Conservation (phyloP, 2,888 invertebrate species). For the Troilus luridus region DNA sequence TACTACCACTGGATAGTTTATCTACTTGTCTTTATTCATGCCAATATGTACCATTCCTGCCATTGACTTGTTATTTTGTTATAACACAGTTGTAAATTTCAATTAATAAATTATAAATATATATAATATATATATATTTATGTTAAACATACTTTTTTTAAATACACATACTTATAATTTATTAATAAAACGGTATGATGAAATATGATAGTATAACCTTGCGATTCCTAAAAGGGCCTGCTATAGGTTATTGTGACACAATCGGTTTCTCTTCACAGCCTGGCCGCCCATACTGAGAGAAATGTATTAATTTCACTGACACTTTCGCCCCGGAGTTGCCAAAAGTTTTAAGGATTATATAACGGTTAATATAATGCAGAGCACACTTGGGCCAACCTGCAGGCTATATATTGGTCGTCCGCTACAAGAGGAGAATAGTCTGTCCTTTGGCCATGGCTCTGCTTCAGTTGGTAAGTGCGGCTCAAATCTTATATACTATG, state of each 20-base stretch:
- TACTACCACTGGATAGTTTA: too few species aligned
- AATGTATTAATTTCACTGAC: conserved; percentile 6
- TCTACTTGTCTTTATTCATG: too few species aligned
- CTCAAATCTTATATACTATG: background rate
- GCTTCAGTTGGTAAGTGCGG: background rate
- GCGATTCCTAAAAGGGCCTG: too few species aligned
- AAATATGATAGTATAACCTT: too few species aligned
- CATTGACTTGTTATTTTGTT: too few species aligned
- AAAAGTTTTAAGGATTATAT: conserved; percentile 28
- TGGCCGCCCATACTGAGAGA: background rate
- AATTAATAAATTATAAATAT: too few species aligned
- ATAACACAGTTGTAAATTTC: too few species aligned
- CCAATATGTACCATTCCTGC: too few species aligned
- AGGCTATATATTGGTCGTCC: background rate
- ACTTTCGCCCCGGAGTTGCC: background rate
- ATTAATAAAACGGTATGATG: too few species aligned
- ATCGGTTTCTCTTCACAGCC: background rate
- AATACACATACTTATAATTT: too few species aligned
- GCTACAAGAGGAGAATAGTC: background rate
- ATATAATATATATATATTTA: too few species aligned
- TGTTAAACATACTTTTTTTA: too few species aligned
- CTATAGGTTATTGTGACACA: background rate
- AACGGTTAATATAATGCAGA: conserved; percentile 3
- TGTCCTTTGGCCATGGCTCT: background rate
- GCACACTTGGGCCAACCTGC: background rate